phyloP scores from a whole-genome alignment of 2,797 vertebrate species.

The Eutrigla gurnardus region DNA sequence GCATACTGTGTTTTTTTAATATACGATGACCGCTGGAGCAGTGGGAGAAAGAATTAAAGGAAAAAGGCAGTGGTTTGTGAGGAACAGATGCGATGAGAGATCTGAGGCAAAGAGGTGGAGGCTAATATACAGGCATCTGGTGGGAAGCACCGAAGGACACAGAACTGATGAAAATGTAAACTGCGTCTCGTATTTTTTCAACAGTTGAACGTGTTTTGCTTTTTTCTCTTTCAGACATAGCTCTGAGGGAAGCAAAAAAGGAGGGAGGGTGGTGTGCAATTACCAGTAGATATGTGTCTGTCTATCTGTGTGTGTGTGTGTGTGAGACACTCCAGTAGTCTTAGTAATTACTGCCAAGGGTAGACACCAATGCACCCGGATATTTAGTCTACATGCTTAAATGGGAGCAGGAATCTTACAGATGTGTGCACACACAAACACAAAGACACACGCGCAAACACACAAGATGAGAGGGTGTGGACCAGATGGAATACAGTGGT shows the following conservation, averaged over 20 bases:
- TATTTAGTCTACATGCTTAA: constrained; percentile 65
- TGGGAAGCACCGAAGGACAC: constrained; percentile 55
- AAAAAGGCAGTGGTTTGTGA: constrained; percentile 9
- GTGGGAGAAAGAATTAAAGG: constrained; percentile 2
- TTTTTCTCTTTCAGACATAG: constrained; percentile 33
- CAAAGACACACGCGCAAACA: constrained; percentile 19
- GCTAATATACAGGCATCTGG: constrained; percentile 61
- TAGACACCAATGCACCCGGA: constrained; percentile 63
- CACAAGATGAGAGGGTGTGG: constrained; percentile 17
- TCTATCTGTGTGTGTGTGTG: constrained; percentile 24
- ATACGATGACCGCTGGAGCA: background rate
- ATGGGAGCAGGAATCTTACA: constrained; percentile 43
- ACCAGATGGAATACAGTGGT: constrained; percentile 24
- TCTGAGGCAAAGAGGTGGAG: constrained; percentile 30
- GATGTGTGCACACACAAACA: background rate
- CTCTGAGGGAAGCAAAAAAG: constrained; percentile 33
- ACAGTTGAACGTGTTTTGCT: constrained; percentile 45
- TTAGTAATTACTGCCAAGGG: constrained; percentile 73
- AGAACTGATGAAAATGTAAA: constrained; percentile 60
- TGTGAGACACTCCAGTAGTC: constrained; percentile 63
- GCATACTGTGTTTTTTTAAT: background rate
- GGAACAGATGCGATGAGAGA: constrained; percentile 47
- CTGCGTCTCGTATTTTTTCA: constrained; percentile 42
- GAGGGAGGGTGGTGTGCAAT: constrained; percentile 58
- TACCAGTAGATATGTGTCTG: constrained; percentile 59